A percentile compares a stretch with the other conserved stretches of the same genome.
Conservation (phyloP, 2,888 invertebrate genomes). For the Epicampocera succincta region DNA sequence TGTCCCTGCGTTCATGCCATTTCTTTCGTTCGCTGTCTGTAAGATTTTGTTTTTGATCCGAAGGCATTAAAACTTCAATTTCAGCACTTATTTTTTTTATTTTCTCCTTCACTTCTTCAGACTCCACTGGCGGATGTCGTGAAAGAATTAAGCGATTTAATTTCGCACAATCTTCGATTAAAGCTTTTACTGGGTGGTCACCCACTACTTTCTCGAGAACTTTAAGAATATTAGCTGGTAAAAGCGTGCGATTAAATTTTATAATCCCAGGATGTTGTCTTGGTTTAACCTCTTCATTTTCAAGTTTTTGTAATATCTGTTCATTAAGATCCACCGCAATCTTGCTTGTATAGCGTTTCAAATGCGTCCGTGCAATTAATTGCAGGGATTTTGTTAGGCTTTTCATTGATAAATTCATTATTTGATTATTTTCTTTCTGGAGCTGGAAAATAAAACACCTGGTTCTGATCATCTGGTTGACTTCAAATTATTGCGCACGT, state of each 20-base stretch:
- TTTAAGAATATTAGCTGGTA: slow-evolving; percentile 85
- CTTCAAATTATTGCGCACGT: too few species aligned
- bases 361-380: slow-evolving; percentile 11
- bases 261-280: slow-evolving; percentile 88
- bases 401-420: slow-evolving; percentile 57
- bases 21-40: slow-evolving; percentile 80
- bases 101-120: slow-evolving; percentile 75
- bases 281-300: slow-evolving; percentile 83
- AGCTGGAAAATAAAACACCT: background rate
- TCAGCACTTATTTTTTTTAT: slow-evolving; percentile 75
- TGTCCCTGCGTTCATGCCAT: slow-evolving; percentile 82
- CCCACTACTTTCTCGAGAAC: slow-evolving; percentile 83
- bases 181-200: slow-evolving; percentile 84
- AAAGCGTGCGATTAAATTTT: slow-evolving; percentile 82
- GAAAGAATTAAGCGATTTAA: slow-evolving; percentile 85
- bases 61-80: slow-evolving; percentile 74
- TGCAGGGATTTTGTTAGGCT: slow-evolving; percentile 15
- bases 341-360: slow-evolving; percentile 74
- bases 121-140: slow-evolving; percentile 86
- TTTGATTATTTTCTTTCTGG: background rate
- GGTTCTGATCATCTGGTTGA: too few species aligned
- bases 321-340: slow-evolving; percentile 76
- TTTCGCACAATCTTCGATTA: slow-evolving; percentile 83
- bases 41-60: slow-evolving; percentile 70
- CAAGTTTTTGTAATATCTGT: slow-evolving; percentile 73